Evolutionary conservation across 2,797 vertebrate genomes (phyloP), one percentile per base, ranked within the genome.

Genomic region (Coranthus polyacanthus): DNA sequence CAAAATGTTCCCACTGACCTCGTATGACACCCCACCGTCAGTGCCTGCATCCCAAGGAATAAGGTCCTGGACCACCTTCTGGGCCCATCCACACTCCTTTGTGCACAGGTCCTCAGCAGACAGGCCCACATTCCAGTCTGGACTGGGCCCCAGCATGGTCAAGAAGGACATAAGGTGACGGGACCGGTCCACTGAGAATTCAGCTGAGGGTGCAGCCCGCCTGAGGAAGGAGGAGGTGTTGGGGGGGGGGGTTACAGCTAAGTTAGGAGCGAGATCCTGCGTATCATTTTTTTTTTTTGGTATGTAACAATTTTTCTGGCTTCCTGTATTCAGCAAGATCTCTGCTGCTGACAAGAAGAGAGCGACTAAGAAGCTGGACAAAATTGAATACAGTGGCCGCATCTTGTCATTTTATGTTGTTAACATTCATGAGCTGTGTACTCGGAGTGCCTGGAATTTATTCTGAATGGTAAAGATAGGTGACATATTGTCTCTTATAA

Each of bases 21-120:
- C 97, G 4, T 99, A 99, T 32, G 96, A 94, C 64, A 99, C 95
- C 0, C 98, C 98, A 0, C 95, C 97, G 93, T 99, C 98, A 0
- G 97, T 99, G 80, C 98, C 98, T 0, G 98, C 96, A 12, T 99
- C 98, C 98, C 98, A 99, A 6, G 98, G 98, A 56, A 99, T 99
- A 75, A 99, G 81, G 84, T 99, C 98, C 78, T 98, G 97, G 11
- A 96, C 82, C 0, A 98, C 95, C 47, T 87, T 97, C 92, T 99
- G 98, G 29, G 93, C 96, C 98, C 98, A 99, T 52, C 98, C 98
- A 0, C 98, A 99, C 70, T 99, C 98, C 90, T 98, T 99, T 69
- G 97, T 99, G 50, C 98, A 99, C 42, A 99, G 92, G 56, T 99
- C 97, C 78, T 99, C 98, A 0, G 97, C 97, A 0, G 97, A 96